phyloP scores from a whole-genome alignment of 2,888 invertebrate genomes.

The Pecten maximus region DNA sequence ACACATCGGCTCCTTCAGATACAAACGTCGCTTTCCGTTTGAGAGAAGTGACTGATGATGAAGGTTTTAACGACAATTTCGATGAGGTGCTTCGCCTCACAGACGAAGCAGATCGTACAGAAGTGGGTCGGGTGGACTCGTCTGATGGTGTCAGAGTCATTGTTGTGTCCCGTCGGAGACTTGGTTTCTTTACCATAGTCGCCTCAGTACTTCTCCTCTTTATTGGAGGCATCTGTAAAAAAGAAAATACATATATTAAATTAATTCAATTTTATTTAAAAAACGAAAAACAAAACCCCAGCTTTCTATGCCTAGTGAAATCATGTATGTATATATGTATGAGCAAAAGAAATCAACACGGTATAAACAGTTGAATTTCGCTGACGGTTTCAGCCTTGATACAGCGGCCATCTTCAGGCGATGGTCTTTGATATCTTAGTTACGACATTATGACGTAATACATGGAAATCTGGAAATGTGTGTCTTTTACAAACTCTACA shows the following conservation, averaged over 20 bases:
- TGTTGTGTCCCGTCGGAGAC: constrained; percentile 36
- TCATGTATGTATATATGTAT: no score
- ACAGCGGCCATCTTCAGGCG: no score
- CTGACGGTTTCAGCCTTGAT: no score
- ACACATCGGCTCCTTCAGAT: constrained; percentile 13
- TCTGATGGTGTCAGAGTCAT: constrained; percentile 7
- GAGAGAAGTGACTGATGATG: background rate
- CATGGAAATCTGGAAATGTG: no score
- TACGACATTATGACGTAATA: no score
- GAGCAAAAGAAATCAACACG: no score
- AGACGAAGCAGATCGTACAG: background rate
- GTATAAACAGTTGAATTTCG: no score
- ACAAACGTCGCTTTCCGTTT: constrained; percentile 38
- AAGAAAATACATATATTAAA: background rate
- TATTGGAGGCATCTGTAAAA: background rate
- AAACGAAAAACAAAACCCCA: no score
- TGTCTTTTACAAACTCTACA: no score
- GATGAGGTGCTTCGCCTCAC: background rate
- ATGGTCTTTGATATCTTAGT: no score
- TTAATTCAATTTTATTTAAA: no score
- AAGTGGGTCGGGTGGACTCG: background rate
- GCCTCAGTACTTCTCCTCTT: background rate
- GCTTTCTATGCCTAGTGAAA: no score
- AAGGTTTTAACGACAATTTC: background rate
- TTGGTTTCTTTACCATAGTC: constrained; percentile 6